Evolutionary conservation across 2,888 invertebrate species (phyloP).

Genomic region (Brenthis daphne): DNA sequence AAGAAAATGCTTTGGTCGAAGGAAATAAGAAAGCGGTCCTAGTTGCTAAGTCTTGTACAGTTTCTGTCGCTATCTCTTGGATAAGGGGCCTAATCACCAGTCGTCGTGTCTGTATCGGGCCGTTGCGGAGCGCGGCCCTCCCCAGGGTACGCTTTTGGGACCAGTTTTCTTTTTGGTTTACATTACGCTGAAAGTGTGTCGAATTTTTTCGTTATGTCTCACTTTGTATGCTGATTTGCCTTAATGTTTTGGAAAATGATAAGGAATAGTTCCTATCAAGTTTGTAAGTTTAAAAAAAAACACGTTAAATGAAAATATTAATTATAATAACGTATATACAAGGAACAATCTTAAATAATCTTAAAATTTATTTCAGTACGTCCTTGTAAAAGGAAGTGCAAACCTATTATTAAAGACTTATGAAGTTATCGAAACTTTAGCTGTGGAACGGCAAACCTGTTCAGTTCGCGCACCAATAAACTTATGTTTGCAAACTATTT

Average conservation of each 20-base stretch:
- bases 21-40: slow-evolving; percentile 81
- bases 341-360: not conserved
- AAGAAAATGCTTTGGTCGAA: slow-evolving; percentile 76
- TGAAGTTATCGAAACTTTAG: slow-evolving; percentile 74
- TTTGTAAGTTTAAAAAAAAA: not conserved
- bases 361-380: slow-evolving; percentile 23
- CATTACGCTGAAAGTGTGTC: slow-evolving; percentile 80
- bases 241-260: slow-evolving; percentile 54
- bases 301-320: not conserved
- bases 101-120: slow-evolving; percentile 81
- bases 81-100: slow-evolving; percentile 82
- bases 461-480: slow-evolving; percentile 74
- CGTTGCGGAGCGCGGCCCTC: slow-evolving; percentile 72
- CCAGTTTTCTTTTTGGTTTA: slow-evolving; percentile 81
- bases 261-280: too few species aligned
- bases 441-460: slow-evolving; percentile 62
- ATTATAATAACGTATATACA: not conserved
- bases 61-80: slow-evolving; percentile 81
- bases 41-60: slow-evolving; percentile 83
- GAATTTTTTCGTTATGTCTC: slow-evolving; percentile 75
- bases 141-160: slow-evolving; percentile 79
- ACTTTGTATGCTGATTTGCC: slow-evolving; percentile 70
- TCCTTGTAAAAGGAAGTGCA: slow-evolving; percentile 54
- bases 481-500: slow-evolving; percentile 75
- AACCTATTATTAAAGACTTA: slow-evolving; percentile 77